Evolutionary conservation across 2,888 invertebrate species (phyloP), one percentile per base, ranked within the genome.

Genomic region (Thymelicus acteon): DNA sequence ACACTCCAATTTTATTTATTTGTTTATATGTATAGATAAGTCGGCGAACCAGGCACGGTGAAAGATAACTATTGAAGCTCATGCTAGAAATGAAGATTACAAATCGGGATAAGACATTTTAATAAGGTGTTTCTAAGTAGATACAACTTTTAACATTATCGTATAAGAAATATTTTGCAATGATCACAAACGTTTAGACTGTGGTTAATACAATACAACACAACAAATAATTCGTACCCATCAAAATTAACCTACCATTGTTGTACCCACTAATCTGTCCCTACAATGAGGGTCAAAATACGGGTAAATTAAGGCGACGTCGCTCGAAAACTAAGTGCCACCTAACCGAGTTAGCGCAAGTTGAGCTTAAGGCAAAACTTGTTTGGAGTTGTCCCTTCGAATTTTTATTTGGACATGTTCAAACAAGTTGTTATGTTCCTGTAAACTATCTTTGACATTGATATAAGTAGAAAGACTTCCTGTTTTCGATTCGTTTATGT

Each of bases 241-340:
- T 19, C 7, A 52, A 52, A 15, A 15, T 52, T 12, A 15, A 52
- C 49, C 15, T 19, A 52, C 49, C 49, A 52, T 52, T 52, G 47
- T 12, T 47, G 7, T 19, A 19, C 19, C 57, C 57, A 24, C 57
- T 57, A 13, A 60, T 60, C 6, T 39, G 40, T 15, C 37, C 37
- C 37, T 39, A n/a, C 37, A 39, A 58, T 39, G 7, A 60, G 60
- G 60, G 60, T 39, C 39, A 40, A 31, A 31, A 40, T 40, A 60
- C 40, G n/a, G 40, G 6, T 60, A 60, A 60, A 39, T 40, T 60
- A 60, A 60, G 40, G 39, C 60, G 60, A 60, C 60, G 60, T 60
- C 60, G n/a, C 44, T 60, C 61, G 39, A 67, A 61, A 67, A 61
- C 61, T 54, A 61, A 67, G 67, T 61, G 67, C 52, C 12, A n/a